These are phyloP conservation scores for Thera obeliscata DNA, from an alignment of 2,888 invertebrate species.

Conservation along the genomic window DNA sequence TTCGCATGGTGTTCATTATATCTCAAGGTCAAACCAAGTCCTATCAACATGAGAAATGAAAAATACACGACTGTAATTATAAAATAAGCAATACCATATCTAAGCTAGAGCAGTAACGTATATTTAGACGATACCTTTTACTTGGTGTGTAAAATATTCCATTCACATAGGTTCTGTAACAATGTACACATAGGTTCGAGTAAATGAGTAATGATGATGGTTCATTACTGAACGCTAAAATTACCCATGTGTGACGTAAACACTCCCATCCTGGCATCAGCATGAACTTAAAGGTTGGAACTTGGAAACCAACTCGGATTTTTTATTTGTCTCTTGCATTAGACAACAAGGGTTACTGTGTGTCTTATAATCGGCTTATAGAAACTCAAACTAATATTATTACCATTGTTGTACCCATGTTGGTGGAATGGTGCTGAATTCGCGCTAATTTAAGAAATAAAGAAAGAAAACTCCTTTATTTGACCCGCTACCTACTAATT, in stretches of 20 bases:
- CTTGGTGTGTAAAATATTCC: conserved; percentile 5
- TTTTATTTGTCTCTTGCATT: not conserved
- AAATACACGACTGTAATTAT: not conserved
- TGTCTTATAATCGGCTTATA: too few relatives aligned
- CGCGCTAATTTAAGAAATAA: too few relatives aligned
- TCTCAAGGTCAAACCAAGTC: not conserved
- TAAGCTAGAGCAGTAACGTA: too few relatives aligned
- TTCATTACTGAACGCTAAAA: conserved; percentile 51
- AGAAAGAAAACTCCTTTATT: too few relatives aligned
- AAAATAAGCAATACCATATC: not conserved
- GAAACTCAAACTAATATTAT: too few relatives aligned
- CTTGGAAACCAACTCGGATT: conserved; percentile 2
- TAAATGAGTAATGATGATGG: conserved; percentile 42
- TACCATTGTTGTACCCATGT: too few relatives aligned
- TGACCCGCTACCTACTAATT: too few relatives aligned
- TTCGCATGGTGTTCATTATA: not conserved
- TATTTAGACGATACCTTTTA: not conserved
- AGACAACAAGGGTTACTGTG: not conserved
- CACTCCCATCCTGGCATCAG: conserved; percentile 35
- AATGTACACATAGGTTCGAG: conserved; percentile 11
- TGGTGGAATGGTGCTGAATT: too few relatives aligned
- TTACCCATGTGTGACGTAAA: conserved; percentile 58
- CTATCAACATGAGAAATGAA: not conserved
- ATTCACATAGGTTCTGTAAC: not conserved
- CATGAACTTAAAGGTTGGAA: conserved; percentile 37